A percentile compares a stretch with the other conserved stretches of the same genome.
Evolutionary conservation across 2,113 vertebrate species (phyloP).

Genomic region (Pogona vitticeps): DNA sequence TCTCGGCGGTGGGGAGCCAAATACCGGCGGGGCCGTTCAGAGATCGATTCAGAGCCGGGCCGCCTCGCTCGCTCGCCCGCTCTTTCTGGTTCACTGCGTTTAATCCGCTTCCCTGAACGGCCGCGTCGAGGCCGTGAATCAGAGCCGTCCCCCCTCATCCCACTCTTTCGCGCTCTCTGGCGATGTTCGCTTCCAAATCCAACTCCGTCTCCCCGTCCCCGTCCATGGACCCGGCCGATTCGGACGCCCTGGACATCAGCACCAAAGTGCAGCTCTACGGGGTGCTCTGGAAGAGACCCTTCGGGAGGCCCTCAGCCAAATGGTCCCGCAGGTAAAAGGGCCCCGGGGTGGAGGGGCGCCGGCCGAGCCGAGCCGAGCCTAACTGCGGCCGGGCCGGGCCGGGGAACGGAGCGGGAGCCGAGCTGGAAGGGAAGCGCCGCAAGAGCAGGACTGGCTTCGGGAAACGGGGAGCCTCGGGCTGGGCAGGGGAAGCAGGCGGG

Average conservation of each 20-base stretch:
- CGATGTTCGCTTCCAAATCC: constrained; percentile 84
- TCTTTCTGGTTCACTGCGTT: constrained; percentile 56
- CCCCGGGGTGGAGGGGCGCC: too few species aligned
- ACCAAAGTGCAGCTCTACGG: constrained; percentile 97
- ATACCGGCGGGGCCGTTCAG: constrained; percentile 69
- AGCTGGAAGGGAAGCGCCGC: background rate
- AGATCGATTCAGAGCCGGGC: constrained; percentile 69
- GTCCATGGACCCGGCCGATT: constrained; percentile 91
- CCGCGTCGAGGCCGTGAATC: constrained; percentile 26
- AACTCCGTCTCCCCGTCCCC: constrained; percentile 82
- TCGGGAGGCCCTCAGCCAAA: constrained; percentile 91
- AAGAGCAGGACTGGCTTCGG: background rate
- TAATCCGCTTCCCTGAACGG: constrained; percentile 64
- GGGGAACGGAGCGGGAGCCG: fast-evolving
- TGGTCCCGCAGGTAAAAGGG: constrained; percentile 92
- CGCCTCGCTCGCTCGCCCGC: constrained; percentile 36
- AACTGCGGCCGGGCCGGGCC: background rate
- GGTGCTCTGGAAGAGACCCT: constrained; percentile 96
- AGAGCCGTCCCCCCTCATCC: background rate
- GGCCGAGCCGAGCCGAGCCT: too few species aligned
- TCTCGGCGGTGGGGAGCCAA: too few species aligned
- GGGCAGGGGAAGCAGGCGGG: background rate
- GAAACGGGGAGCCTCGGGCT: background rate
- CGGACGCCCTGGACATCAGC: constrained; percentile 91
- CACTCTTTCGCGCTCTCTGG: background rate